Evolutionary conservation across 2,797 vertebrate genomes (phyloP), one percentile per base, ranked within the genome.

Genomic region (Sebastes trivittatus): DNA sequence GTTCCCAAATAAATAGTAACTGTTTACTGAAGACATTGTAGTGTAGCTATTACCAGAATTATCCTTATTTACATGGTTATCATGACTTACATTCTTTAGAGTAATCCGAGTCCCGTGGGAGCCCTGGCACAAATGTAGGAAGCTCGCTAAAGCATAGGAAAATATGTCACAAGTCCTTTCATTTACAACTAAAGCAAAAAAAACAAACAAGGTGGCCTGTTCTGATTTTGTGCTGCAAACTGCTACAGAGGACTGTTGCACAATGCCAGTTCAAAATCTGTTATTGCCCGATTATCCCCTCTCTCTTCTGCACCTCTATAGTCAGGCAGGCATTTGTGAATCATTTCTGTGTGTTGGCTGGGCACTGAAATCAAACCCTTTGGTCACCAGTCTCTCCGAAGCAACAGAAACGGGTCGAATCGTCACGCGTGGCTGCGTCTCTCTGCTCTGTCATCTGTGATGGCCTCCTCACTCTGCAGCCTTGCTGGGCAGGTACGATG

Each of bases 51-150:
- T 88, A 86, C 80, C 82, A 93, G 86, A 93, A 90, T 92, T 86
- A 82, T 91, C 81, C 82, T 91, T 92, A 95, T 94, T 94, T 93
- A 95, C 87, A 93, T 81, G 67, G 84, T 91, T 88, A 80, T 94
- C 76, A 80, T 81, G 86, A 93, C 92, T 90, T 95, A 95, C 95
- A 96, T 96, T 96, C 95, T 93, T 92, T 89, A 86, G 85, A 89
- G 84, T 90, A 88, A 93, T 93, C 90, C 54, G 74, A 94, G 93
- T 90, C 91, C 86, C 67, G 46, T 83, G 73, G 84, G 87, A 92
- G 75, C 82, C 93, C 90, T 87, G 89, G 92, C 85, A 89, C 87
- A 91, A 86, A 89, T 83, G 87, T 87, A 88, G 93, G 93, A 95
- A 94, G 92, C 90, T 89, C 82, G 67, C 86, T 80, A 88, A 93